Percentiles rank a stretch among this genome's conserved stretches.
Evolutionary conservation across 92 coral and sea anemone species (phyloP).

Genomic region (Plumapathes pennacea): DNA sequence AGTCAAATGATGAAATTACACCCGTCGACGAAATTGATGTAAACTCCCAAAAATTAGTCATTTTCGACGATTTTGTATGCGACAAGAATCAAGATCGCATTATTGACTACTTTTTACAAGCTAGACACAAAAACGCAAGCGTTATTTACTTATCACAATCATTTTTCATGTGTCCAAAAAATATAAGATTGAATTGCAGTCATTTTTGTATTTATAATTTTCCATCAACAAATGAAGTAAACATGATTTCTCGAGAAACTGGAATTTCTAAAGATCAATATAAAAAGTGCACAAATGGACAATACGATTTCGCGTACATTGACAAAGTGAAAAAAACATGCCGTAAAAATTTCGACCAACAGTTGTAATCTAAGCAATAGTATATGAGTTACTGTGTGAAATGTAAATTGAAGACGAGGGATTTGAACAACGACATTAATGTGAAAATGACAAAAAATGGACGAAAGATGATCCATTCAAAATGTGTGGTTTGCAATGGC

Average conservation of each 20-base stretch:
- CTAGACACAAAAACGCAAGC: neutral
- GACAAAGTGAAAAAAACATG: neutral
- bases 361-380: too few relatives aligned
- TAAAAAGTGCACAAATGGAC: neutral
- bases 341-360: neutral
- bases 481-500: too few relatives aligned
- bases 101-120: constrained; percentile 14
- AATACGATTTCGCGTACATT: constrained; percentile 1
- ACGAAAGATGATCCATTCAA: too few relatives aligned
- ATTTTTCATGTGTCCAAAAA: constrained; percentile 8
- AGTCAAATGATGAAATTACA: neutral
- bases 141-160: constrained; percentile 5
- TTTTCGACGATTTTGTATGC: constrained; percentile 15
- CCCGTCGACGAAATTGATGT: constrained; percentile 1
- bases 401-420: too few relatives aligned
- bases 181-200: neutral
- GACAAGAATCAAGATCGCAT: constrained; percentile 13
- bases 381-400: too few relatives aligned
- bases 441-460: too few relatives aligned
- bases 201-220: constrained; percentile 7
- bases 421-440: too few relatives aligned
- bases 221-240: neutral
- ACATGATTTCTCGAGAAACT: neutral
- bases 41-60: neutral
- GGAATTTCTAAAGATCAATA: neutral